These are phyloP conservation scores for Unio pictorum DNA, from an alignment of 2,888 invertebrate species.

Conservation along the genomic window DNA sequence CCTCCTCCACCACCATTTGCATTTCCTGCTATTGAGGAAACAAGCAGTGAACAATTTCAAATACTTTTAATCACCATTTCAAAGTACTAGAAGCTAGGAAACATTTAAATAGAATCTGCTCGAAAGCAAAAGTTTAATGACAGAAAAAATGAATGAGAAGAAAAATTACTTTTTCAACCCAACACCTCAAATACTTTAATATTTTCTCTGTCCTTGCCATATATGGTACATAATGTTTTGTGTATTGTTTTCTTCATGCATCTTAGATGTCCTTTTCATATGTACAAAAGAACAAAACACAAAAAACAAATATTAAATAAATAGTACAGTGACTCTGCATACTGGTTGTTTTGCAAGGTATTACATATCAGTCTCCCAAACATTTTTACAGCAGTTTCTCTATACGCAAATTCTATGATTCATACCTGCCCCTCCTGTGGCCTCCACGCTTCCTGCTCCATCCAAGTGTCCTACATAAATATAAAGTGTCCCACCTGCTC, in stretches of 20 bases:
- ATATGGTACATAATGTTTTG: no score
- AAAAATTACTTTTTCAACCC: background rate
- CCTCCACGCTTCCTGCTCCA: conserved; percentile 53
- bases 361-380: no score
- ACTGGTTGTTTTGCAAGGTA: no score
- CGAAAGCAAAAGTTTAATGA: background rate
- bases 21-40: conserved; percentile 24
- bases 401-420: no score
- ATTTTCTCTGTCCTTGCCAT: no score
- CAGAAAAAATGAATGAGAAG: background rate
- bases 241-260: no score
- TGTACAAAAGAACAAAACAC: no score
- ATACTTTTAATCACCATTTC: background rate
- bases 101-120: background rate
- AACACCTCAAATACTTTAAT: no score
- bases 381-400: no score
- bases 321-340: no score
- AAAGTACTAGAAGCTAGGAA: background rate
- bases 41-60: background rate
- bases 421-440: conserved; percentile 35
- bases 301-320: no score
- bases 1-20: conserved; percentile 50
- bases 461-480: conserved; percentile 44
- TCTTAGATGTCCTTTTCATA: no score
- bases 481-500: conserved; percentile 54